Percentiles rank a stretch among this genome's conserved stretches.
phyloP scores from a whole-genome alignment of 2,888 invertebrate species.

The Syritta pipiens region DNA sequence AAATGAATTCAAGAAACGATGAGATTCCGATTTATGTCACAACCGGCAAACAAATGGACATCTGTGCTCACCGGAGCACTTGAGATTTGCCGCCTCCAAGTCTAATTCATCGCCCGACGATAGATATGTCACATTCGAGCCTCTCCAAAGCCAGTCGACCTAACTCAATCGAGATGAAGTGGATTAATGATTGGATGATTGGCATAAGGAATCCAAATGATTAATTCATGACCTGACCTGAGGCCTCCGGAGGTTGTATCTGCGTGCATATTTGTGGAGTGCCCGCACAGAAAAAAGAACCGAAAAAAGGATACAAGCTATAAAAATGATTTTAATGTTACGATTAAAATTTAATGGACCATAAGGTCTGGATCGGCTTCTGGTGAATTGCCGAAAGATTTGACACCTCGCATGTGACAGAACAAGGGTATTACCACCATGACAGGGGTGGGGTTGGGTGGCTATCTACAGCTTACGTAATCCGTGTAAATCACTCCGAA shows the following conservation, averaged over 20 bases:
- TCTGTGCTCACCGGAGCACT: conserved; percentile 11
- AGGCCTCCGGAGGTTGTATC: not conserved
- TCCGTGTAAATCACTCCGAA: conserved; percentile 29
- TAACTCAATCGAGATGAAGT: conserved; percentile 51
- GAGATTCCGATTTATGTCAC: conserved; percentile 44
- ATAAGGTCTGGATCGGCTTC: not conserved
- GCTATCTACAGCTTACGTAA: conserved; percentile 12
- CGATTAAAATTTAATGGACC: conserved; percentile 26
- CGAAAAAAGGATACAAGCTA: not conserved
- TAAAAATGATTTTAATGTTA: conserved; percentile 19
- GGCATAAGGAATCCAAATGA: conserved; percentile 45
- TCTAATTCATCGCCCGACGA: conserved; percentile 14
- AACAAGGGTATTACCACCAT: conserved; percentile 15
- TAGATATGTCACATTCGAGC: conserved; percentile 14
- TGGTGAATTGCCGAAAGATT: not conserved
- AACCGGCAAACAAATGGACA: conserved; percentile 29
- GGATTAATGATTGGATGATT: conserved; percentile 64
- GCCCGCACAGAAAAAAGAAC: no score
- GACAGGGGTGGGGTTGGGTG: not conserved
- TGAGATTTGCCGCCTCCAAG: not conserved
- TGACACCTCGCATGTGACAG: conserved; percentile 32
- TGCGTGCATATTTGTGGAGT: conserved; percentile 1
- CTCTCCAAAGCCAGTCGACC: conserved; percentile 13
- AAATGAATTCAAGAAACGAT: conserved; percentile 31
- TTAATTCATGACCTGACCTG: conserved; percentile 35